Conservation (phyloP, 2,797 vertebrate species). For the Dryobates pubescens region DNA sequence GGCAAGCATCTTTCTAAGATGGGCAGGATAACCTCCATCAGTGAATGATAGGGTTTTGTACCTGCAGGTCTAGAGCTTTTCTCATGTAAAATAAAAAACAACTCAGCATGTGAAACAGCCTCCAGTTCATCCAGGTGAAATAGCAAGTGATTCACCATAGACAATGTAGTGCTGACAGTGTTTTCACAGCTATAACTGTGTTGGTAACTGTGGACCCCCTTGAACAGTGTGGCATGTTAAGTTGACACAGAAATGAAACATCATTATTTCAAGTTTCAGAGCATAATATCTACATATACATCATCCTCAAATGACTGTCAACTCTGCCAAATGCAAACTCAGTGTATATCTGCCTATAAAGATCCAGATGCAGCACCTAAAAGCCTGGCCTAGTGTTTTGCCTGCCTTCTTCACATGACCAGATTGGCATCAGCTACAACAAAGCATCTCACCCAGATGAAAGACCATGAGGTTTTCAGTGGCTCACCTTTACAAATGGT, state of each 20-base stretch:
- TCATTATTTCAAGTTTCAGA: not conserved
- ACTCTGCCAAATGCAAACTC: not conserved
- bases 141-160: not conserved
- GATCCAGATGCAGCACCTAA: not conserved
- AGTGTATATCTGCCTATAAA: not conserved
- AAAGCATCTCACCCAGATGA: not conserved
- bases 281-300: not conserved
- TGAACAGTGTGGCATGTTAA: not conserved
- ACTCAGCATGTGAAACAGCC: not conserved
- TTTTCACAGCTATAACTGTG: not conserved
- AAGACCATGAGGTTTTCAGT: not conserved
- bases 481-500: slow-evolving; percentile 92
- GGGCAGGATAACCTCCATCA: not conserved
- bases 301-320: not conserved
- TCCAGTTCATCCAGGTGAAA: not conserved
- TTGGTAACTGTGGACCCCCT: not conserved
- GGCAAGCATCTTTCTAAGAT: not conserved
- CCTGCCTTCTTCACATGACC: not conserved
- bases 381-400: not conserved
- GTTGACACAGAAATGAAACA: not conserved
- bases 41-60: not conserved
- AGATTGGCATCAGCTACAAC: not conserved
- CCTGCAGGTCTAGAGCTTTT: not conserved
- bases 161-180: not conserved
- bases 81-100: not conserved